phyloP scores from a whole-genome alignment of 92 coral and sea anemone species.

The Epizoanthus ramosus region DNA sequence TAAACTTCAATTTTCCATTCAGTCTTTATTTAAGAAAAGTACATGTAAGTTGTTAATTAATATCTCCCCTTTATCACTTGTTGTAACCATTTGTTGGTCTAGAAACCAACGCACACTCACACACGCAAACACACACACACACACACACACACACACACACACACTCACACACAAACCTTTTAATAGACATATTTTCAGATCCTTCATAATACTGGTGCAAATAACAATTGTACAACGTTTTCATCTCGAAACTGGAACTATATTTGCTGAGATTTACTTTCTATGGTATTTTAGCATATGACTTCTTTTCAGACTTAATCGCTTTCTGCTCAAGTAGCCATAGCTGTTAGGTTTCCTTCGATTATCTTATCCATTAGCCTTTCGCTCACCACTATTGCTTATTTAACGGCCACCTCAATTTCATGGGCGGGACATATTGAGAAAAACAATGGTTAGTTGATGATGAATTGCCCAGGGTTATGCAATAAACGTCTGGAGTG shows the following conservation, averaged over 20 bases:
- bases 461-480: conserved; percentile 25
- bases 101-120: background rate
- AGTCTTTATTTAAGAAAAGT: no score
- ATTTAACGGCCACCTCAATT: conserved; percentile 23
- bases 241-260: conserved; percentile 10
- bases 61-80: no score
- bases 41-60: no score
- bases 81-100: no score
- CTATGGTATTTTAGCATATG: background rate
- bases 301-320: background rate
- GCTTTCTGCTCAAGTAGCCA: conserved; percentile 16
- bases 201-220: background rate
- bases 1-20: no score
- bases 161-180: background rate
- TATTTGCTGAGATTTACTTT: background rate
- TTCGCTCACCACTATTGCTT: conserved; percentile 6
- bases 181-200: background rate
- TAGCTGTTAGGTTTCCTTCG: background rate
- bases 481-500: conserved; percentile 14
- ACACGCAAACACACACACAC: background rate
- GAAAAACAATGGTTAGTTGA: conserved; percentile 4
- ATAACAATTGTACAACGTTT: background rate
- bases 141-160: background rate
- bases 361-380: conserved; percentile 24
- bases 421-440: conserved; percentile 39